phyloP scores from a whole-genome alignment of 2,113 vertebrate species.

The Lampris megalopsis region DNA sequence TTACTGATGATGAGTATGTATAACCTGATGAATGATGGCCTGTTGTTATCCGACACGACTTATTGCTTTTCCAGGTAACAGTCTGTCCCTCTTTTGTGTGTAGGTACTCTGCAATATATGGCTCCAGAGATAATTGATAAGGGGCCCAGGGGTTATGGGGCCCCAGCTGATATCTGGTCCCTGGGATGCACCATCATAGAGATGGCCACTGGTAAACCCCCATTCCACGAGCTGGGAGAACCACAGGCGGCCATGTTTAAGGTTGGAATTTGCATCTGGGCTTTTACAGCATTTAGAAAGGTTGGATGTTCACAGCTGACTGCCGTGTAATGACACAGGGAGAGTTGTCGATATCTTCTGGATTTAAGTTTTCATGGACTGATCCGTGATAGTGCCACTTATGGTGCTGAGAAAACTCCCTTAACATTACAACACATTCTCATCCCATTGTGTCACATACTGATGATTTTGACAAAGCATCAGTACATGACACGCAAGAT shows the following conservation, averaged over 20 bases:
- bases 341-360: too few species aligned
- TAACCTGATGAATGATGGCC: neutral
- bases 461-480: too few species aligned
- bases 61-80: neutral
- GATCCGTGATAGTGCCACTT: too few species aligned
- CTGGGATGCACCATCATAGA: constrained; percentile 98
- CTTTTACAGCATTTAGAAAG: neutral
- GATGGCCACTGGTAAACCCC: constrained; percentile 98
- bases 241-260: constrained; percentile 99
- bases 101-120: constrained; percentile 99
- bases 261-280: constrained; percentile 73
- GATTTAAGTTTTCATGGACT: too few species aligned
- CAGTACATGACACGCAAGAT: too few species aligned
- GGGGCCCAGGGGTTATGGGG: constrained; percentile 96
- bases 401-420: too few species aligned
- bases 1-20: neutral
- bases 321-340: too few species aligned
- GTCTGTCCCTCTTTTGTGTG: constrained; percentile 14
- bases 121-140: constrained; percentile 99
- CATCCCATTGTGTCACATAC: too few species aligned
- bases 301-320: too few species aligned
- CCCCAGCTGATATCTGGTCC: constrained; percentile 98
- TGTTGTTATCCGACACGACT: neutral
- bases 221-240: constrained; percentile 96
- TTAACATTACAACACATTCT: too few species aligned